phyloP scores from a whole-genome alignment of 2,797 vertebrate genomes.

The Mallotus villosus region DNA sequence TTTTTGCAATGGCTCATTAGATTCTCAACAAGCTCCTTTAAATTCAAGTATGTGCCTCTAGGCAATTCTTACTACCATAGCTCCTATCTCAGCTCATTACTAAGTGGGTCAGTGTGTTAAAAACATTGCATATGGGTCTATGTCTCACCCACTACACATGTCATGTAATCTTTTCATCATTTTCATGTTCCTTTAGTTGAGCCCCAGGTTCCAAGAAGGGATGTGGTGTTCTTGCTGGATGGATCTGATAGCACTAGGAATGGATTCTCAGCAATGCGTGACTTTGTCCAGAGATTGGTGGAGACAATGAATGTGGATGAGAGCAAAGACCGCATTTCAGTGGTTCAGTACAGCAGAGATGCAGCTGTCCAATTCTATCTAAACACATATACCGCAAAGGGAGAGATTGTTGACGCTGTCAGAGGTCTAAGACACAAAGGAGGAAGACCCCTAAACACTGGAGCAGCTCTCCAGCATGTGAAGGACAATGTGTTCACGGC shows the following conservation, averaged over 20 bases:
- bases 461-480: slow-evolving; percentile 33
- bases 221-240: slow-evolving; percentile 83
- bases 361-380: slow-evolving; percentile 24
- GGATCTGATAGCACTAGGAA: slow-evolving; percentile 75
- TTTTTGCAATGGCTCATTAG: no score
- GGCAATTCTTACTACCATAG: no score
- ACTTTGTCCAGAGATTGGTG: slow-evolving; percentile 33
- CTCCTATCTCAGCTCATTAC: no score
- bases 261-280: slow-evolving; percentile 37
- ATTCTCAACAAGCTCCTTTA: no score
- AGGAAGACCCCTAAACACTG: slow-evolving; percentile 36
- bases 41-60: no score
- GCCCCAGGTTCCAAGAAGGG: slow-evolving; percentile 60
- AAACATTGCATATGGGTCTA: slow-evolving; percentile 62
- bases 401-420: slow-evolving; percentile 14
- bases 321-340: slow-evolving; percentile 32
- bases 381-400: slow-evolving; percentile 28
- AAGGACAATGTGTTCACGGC: slow-evolving; percentile 71
- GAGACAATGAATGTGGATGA: slow-evolving; percentile 31
- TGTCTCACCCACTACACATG: no score
- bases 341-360: slow-evolving; percentile 36
- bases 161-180: no score
- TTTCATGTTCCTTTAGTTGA: no score
- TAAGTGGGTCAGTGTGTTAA: no score
- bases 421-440: slow-evolving; percentile 23